Conservation (phyloP, 92 coral and sea anemone genomes). For the Porites cylindrica region DNA sequence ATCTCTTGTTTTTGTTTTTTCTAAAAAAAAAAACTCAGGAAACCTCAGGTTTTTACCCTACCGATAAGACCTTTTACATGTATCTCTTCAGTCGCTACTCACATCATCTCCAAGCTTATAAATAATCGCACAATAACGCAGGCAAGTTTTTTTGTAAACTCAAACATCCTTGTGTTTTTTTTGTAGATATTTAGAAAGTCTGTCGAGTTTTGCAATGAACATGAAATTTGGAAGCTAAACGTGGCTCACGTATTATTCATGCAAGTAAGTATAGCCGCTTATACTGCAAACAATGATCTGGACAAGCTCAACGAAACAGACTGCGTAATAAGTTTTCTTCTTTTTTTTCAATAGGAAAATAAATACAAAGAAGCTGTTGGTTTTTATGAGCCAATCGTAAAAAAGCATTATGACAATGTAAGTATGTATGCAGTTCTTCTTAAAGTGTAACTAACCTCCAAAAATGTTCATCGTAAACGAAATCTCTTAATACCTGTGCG, state of each 20-base stretch:
- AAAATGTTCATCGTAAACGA: background rate
- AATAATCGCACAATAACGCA: background rate
- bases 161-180: background rate
- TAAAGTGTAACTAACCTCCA: background rate
- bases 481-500: background rate
- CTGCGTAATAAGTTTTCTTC: background rate
- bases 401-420: constrained; percentile 98
- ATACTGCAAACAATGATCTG: background rate
- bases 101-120: background rate
- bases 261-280: constrained; percentile 74
- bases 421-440: constrained; percentile 24
- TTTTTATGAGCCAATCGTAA: constrained; percentile 97
- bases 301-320: background rate
- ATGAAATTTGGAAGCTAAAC: constrained; percentile 96
- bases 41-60: too few relatives aligned
- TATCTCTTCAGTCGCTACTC: too few relatives aligned
- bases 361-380: constrained; percentile 99
- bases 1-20: background rate
- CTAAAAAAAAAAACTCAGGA: too few relatives aligned
- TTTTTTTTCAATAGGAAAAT: constrained; percentile 70
- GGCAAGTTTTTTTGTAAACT: background rate
- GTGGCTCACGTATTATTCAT: constrained; percentile 98
- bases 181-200: constrained; percentile 96
- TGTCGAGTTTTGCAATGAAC: constrained; percentile 99
- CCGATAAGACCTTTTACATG: too few relatives aligned